phyloP scores from a whole-genome alignment of 2,888 invertebrate species.

The Mythimna pallens region DNA sequence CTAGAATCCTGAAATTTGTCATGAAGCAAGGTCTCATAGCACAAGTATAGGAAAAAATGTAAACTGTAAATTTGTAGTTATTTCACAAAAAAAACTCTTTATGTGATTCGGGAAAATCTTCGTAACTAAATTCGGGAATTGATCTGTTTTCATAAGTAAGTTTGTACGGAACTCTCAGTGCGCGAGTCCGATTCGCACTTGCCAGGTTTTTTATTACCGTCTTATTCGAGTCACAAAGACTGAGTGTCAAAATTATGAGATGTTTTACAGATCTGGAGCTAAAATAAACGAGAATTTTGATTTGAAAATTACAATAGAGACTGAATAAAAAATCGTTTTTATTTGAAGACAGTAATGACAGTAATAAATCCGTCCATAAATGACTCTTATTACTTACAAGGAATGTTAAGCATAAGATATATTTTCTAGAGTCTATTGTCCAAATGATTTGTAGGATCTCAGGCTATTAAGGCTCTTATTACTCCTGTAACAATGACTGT shows the following conservation, averaged over 20 bases:
- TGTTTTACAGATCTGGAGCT: neutral
- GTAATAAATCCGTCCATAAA: conserved; percentile 32
- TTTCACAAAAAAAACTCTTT: no score
- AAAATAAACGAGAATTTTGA: conserved; percentile 13
- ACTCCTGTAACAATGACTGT: conserved; percentile 48
- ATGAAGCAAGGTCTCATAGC: no score
- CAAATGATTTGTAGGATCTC: conserved; percentile 46
- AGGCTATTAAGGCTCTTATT: conserved; percentile 50
- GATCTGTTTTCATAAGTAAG: no score
- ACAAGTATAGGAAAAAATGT: no score
- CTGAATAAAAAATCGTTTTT: conserved; percentile 13
- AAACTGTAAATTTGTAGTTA: no score
- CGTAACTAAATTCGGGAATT: no score
- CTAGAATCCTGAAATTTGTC: no score
- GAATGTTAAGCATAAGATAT: conserved; percentile 48
- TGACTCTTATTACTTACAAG: conserved; percentile 34
- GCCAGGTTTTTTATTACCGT: neutral
- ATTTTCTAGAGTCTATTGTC: conserved; percentile 45
- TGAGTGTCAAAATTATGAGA: neutral
- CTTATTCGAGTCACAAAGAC: neutral
- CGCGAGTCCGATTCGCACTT: no score
- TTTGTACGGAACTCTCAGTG: no score
- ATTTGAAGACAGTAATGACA: conserved; percentile 29
- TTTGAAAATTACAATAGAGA: conserved; percentile 3
- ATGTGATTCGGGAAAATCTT: no score